phyloP scores from a whole-genome alignment of 2,113 vertebrate species.

The Limnothrissa miodon region DNA sequence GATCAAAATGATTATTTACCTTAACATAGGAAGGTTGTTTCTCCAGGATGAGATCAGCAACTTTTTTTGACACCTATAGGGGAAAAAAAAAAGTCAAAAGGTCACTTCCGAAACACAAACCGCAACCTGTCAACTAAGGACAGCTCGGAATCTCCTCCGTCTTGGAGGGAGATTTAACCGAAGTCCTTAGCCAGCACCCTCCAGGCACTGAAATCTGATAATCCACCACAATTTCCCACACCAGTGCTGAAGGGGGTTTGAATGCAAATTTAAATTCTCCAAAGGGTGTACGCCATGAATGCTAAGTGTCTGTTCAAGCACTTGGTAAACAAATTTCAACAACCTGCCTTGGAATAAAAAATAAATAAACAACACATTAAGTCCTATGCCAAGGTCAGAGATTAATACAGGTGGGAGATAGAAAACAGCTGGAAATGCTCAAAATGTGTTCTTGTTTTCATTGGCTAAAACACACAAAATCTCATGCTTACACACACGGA shows the following conservation, averaged over 20 bases:
- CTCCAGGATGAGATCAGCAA: slow-evolving; percentile 97
- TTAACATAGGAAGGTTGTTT: slow-evolving; percentile 97
- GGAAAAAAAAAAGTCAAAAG: slow-evolving; percentile 28
- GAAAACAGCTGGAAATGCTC: not conserved
- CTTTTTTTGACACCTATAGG: slow-evolving; percentile 93
- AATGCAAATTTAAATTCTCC: not conserved
- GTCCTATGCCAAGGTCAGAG: not conserved
- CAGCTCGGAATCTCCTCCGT: not conserved
- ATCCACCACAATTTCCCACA: not conserved
- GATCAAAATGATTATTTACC: slow-evolving; percentile 69
- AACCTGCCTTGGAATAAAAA: not conserved
- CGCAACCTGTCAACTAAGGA: not conserved
- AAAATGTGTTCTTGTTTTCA: not conserved
- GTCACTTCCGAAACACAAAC: not conserved
- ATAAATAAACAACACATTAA: not conserved
- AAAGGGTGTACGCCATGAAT: not conserved
- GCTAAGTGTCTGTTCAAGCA: not conserved
- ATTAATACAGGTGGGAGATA: not conserved
- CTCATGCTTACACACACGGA: no score
- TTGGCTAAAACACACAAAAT: not conserved
- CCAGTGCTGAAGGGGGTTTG: not conserved
- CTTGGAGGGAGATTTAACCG: not conserved
- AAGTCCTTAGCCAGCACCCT: not conserved
- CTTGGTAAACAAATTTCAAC: not conserved
- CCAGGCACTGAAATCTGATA: not conserved